Conservation (phyloP, 2,888 invertebrate genomes). For the Sarcophaga subvicina region DNA sequence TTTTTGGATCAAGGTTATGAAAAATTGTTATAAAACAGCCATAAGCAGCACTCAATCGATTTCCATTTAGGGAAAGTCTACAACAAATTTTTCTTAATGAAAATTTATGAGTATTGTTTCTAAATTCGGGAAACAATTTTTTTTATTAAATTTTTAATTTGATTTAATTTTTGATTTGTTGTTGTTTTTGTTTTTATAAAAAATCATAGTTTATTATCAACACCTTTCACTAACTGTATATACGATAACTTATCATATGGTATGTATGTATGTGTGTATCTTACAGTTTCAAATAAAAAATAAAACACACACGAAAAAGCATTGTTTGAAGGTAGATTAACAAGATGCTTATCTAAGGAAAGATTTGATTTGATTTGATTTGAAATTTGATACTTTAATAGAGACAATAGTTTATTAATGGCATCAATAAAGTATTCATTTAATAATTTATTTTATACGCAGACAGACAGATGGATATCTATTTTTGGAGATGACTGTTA, state of each 20-base stretch:
- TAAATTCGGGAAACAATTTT: constrained; percentile 15
- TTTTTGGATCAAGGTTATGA: no score
- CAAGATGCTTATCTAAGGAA: constrained; percentile 13
- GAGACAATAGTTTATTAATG: constrained; percentile 36
- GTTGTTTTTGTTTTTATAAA: not conserved
- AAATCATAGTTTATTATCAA: constrained; percentile 16
- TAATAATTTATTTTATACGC: not conserved
- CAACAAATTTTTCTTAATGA: no score
- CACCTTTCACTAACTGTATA: constrained; percentile 43
- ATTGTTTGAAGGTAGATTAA: not conserved
- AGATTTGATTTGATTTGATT: constrained; percentile 10
- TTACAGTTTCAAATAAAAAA: not conserved
- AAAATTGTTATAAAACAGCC: no score
- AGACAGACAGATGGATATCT: not conserved
- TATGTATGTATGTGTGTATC: no score
- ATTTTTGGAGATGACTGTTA: constrained; percentile 21
- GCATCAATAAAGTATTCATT: constrained; percentile 42
- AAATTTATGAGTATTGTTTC: no score
- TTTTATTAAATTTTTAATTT: not conserved
- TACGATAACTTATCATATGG: not conserved
- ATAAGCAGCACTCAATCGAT: no score
- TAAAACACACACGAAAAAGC: not conserved
- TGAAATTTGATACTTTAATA: constrained; percentile 41
- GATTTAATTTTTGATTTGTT: not conserved
- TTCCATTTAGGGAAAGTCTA: no score